Evolutionary conservation across 2,113 vertebrate genomes (phyloP), one percentile per base, ranked within the genome.

Genomic region (Vulpes ferrilata): DNA sequence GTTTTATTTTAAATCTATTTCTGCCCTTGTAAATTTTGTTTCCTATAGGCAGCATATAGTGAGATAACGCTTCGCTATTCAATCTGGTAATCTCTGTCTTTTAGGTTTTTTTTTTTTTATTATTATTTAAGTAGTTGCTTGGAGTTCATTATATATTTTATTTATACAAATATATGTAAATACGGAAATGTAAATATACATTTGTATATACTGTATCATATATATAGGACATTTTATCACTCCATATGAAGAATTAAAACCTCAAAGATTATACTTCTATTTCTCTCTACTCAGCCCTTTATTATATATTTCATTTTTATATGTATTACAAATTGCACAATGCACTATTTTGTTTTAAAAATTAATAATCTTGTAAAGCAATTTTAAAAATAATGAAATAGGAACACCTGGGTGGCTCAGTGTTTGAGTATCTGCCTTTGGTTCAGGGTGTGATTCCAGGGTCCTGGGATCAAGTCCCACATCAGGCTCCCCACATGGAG

Each of bases 1-100:
- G 5, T 82, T 87, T 51, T 67, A 38, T 86, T 53, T 89, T 89
- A 92, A 92, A 88, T 69, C 11, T 38, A 78, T 62, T 71, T 89
- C 16, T 78, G 55, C 60, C 60, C 86, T 71, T 84, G 35, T 78
- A 81, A 95, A 59, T 84, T 89, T 13, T 64, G 32, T 88, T 83
- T 88, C 32, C 38, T 67, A 5, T 76, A 83, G 48, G 17, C 35
- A 93, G 30, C 71, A 62, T 65, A 88, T 22, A 88, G 7, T 27
- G 62, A 25, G 43, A 64, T 48, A 22, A 90, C 12, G 27, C 27
- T 64, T 78, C 79, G 48, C 57, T 35, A 57, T 90, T 93, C 79
- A 60, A 71, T 84, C 38, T 90, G 11, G 64, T 25, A 69, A 65
- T 82, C 30, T 89, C 87, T 90, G 19, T 27, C 80, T 89, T 93